Conservation (phyloP, 2,113 vertebrate genomes). For the Sorex araneus region DNA sequence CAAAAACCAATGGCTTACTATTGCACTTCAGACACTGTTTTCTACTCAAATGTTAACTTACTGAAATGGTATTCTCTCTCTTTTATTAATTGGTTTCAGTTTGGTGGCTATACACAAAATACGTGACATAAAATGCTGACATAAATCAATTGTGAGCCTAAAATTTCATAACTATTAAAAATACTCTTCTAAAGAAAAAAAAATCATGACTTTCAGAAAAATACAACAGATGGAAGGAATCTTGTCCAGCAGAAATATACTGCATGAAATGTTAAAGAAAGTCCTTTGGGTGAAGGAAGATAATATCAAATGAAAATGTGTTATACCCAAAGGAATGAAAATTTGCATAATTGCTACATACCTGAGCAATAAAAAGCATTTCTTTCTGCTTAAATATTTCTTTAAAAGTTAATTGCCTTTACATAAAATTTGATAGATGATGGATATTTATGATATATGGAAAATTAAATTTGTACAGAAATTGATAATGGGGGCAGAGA, state of each 20-base stretch:
- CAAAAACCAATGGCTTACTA: too few species aligned
- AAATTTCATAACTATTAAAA: background rate
- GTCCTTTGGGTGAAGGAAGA: background rate
- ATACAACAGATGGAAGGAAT: background rate
- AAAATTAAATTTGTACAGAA: too few species aligned
- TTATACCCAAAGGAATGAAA: background rate
- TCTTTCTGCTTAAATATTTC: background rate
- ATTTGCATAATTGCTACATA: background rate
- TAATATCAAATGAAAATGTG: background rate
- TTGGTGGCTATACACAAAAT: too few species aligned
- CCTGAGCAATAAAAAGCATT: background rate
- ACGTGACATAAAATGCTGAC: background rate
- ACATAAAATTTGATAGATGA: too few species aligned
- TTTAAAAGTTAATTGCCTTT: background rate
- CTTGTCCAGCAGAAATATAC: background rate
- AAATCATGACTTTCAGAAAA: too few species aligned
- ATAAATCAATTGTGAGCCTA: background rate
- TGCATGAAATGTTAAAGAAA: background rate
- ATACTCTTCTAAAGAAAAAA: background rate
- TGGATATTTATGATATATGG: too few species aligned
- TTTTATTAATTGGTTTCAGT: too few species aligned
- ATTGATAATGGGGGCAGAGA: too few species aligned
- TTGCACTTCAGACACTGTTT: too few species aligned
- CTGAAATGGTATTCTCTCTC: too few species aligned
- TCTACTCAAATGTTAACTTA: too few species aligned